Evolutionary conservation across 2,113 vertebrate species (phyloP).

Genomic region (Apeltes quadracus): DNA sequence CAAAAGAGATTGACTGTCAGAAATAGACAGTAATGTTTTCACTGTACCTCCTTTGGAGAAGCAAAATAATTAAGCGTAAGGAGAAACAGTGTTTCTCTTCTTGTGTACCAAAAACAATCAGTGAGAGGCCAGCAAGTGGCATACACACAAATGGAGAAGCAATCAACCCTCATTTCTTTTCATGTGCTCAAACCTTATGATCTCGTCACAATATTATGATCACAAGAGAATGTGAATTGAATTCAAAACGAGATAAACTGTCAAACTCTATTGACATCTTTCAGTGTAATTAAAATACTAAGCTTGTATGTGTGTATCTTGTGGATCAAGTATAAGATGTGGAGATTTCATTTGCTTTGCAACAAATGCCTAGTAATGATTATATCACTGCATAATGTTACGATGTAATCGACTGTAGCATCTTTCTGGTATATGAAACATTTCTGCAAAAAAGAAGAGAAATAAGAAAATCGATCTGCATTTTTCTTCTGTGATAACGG

Average conservation of each 20-base stretch:
- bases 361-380: background rate
- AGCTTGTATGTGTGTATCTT: background rate
- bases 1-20: slow-evolving; percentile 46
- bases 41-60: slow-evolving; percentile 50
- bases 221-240: slow-evolving; percentile 22
- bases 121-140: slow-evolving; percentile 11
- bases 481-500: slow-evolving; percentile 57
- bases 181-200: slow-evolving; percentile 35
- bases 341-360: background rate
- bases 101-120: slow-evolving; percentile 24
- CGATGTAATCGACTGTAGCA: slow-evolving; percentile 4
- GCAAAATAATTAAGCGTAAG: slow-evolving; percentile 57
- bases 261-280: slow-evolving; percentile 13
- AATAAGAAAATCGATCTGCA: slow-evolving; percentile 54
- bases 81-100: slow-evolving; percentile 37
- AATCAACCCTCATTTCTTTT: slow-evolving; percentile 33
- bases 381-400: background rate
- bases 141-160: slow-evolving; percentile 46
- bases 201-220: background rate
- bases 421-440: slow-evolving; percentile 24
- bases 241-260: slow-evolving; percentile 11
- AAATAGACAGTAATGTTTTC: slow-evolving; percentile 40
- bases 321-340: background rate
- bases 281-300: slow-evolving; percentile 24
- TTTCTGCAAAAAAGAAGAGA: slow-evolving; percentile 39